Evolutionary conservation across 2,113 vertebrate species (phyloP).

Genomic region (Petroica traversi): DNA sequence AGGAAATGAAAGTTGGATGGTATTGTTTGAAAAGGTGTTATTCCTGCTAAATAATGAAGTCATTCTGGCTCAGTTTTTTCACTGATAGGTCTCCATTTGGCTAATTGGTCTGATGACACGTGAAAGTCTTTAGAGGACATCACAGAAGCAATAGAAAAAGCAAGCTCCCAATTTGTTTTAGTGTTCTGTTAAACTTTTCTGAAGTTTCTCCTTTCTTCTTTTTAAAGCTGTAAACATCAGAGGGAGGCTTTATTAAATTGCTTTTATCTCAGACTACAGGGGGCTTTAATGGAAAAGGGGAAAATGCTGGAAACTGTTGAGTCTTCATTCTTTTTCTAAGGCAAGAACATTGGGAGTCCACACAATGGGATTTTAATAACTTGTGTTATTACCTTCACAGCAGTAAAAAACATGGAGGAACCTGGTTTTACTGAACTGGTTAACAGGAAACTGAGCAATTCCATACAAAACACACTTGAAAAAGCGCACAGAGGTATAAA

Average conservation of each 20-base stretch:
- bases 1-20: neutral
- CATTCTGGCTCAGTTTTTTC: neutral
- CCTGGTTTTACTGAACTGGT: neutral
- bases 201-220: neutral
- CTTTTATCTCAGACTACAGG: constrained; percentile 19
- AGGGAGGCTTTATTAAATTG: constrained; percentile 12
- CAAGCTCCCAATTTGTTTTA: neutral
- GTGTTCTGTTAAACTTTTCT: neutral
- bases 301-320: constrained; percentile 5
- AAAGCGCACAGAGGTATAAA: neutral
- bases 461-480: neutral
- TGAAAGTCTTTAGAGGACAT: neutral
- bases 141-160: neutral
- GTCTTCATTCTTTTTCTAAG: constrained; percentile 33
- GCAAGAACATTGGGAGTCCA: neutral
- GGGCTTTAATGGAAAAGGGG: neutral
- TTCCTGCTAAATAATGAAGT: neutral
- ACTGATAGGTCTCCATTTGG: neutral
- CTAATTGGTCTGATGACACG: constrained; percentile 19
- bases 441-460: neutral
- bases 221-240: neutral
- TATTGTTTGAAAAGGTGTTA: constrained; percentile 10
- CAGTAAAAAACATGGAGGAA: neutral
- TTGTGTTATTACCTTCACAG: neutral
- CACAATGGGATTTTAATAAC: neutral